phyloP scores from a whole-genome alignment of 1,140 invertebrate genomes.

The Vanessa tameamea region DNA sequence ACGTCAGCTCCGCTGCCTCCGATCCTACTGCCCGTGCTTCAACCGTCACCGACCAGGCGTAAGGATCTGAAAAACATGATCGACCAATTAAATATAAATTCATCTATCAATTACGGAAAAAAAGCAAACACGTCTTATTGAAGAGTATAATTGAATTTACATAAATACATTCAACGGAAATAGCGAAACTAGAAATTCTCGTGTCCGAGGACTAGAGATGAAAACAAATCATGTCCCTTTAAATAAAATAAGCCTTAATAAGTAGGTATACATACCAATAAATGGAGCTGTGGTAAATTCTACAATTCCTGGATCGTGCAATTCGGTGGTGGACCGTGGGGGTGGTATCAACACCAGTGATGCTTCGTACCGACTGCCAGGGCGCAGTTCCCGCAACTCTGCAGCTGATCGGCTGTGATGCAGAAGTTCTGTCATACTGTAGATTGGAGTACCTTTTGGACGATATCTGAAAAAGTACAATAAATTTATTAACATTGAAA shows the following conservation, averaged over 20 bases:
- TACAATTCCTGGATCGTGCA: constrained; percentile 55
- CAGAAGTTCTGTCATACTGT: constrained; percentile 72
- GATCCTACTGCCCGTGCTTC: constrained; percentile 88
- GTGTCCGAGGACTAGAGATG: no score
- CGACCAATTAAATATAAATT: no score
- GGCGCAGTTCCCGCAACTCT: constrained; percentile 57
- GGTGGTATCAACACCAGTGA: constrained; percentile 66
- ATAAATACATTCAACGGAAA: no score
- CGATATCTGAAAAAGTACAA: constrained; percentile 56
- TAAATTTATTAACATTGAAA: neutral
- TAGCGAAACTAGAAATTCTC: neutral
- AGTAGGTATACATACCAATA: constrained; percentile 51
- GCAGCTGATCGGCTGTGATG: constrained; percentile 66
- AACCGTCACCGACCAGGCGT: constrained; percentile 89
- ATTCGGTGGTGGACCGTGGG: constrained; percentile 52
- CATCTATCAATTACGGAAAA: no score
- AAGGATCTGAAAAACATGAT: constrained; percentile 82
- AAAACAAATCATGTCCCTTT: no score
- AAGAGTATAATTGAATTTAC: no score
- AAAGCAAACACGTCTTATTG: no score
- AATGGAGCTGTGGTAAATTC: constrained; percentile 67
- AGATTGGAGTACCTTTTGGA: constrained; percentile 71
- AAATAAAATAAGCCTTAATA: no score
- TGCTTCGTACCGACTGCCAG: constrained; percentile 62
- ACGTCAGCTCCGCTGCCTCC: constrained; percentile 88